A percentile compares a stretch with the other conserved stretches of the same genome.
Conservation (phyloP, 2,888 invertebrate genomes). For the Polydrusus cervinus region DNA sequence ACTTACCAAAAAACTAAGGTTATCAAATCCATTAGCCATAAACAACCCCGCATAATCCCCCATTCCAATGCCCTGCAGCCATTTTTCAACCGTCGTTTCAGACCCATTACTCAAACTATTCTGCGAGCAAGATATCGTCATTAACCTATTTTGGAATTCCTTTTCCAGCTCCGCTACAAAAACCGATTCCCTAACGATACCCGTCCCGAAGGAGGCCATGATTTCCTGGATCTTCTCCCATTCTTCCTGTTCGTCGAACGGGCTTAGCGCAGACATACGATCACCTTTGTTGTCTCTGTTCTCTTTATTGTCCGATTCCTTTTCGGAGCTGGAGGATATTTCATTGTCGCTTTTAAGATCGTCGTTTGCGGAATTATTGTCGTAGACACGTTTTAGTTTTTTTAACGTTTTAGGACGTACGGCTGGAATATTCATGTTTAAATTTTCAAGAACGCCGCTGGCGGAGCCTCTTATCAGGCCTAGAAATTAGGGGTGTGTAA, state of each 20-base stretch:
- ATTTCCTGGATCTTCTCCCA: constrained; percentile 98
- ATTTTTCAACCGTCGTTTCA: constrained; percentile 78
- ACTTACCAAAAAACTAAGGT: constrained; percentile 91
- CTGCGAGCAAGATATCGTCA: constrained; percentile 79
- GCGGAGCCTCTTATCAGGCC: constrained; percentile 88
- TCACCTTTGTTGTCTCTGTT: constrained; percentile 68
- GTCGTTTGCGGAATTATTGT: constrained; percentile 69
- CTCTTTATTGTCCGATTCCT: constrained; percentile 72
- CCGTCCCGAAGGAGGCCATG: constrained; percentile 94
- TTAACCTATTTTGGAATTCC: constrained; percentile 84
- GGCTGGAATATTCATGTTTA: constrained; percentile 74
- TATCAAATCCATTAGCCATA: constrained; percentile 91
- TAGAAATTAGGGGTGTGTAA: constrained; percentile 59
- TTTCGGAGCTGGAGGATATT: constrained; percentile 69
- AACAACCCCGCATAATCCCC: constrained; percentile 90
- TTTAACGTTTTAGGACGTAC: constrained; percentile 85
- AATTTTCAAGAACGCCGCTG: constrained; percentile 77
- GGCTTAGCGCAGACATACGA: constrained; percentile 81
- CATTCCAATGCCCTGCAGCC: constrained; percentile 85
- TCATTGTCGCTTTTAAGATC: constrained; percentile 65
- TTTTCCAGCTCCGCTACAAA: constrained; percentile 86
- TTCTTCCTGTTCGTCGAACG: constrained; percentile 95
- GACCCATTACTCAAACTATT: constrained; percentile 73
- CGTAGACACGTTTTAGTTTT: constrained; percentile 84
- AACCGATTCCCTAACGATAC: constrained; percentile 84